Percentiles rank a stretch among this genome's conserved stretches.
Evolutionary conservation across 1,140 invertebrate species (phyloP).

Genomic region (Drosophila suzukii): DNA sequence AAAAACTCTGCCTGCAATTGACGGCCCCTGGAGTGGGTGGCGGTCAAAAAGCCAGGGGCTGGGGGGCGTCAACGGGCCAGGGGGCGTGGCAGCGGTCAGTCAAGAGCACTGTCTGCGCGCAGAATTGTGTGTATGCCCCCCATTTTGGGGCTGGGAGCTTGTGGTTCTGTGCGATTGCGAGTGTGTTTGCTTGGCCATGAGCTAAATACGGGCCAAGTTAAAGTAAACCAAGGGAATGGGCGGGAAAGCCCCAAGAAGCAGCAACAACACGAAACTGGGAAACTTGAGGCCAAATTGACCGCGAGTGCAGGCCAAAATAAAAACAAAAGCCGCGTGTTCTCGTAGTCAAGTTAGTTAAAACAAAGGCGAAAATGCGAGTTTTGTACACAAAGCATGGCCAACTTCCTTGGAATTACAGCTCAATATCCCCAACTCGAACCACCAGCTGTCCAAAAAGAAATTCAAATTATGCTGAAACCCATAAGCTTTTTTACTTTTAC

Average conservation of each 20-base stretch:
- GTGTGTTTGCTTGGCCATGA: constrained; percentile 62
- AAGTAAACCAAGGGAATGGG: constrained; percentile 25
- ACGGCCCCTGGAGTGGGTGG: constrained; percentile 30
- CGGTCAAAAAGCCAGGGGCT: not conserved
- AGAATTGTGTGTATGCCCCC: constrained; percentile 11
- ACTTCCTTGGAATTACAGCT: constrained; percentile 9
- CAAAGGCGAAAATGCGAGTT: constrained; percentile 30
- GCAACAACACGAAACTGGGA: constrained; percentile 41
- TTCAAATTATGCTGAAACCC: constrained; percentile 6
- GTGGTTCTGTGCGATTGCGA: constrained; percentile 14
- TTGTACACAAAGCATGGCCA: constrained; percentile 19
- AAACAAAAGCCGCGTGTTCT: constrained; percentile 67
- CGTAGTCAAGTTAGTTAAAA: constrained; percentile 50
- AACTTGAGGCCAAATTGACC: constrained; percentile 75
- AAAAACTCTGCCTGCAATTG: constrained; percentile 66
- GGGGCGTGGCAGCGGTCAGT: constrained; percentile 44
- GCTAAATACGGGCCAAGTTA: constrained; percentile 67
- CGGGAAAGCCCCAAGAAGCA: constrained; percentile 24
- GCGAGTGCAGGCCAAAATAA: constrained; percentile 57
- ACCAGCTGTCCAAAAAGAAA: constrained; percentile 4
- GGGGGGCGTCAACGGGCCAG: not conserved
- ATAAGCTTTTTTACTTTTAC: not conserved
- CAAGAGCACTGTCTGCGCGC: constrained; percentile 29
- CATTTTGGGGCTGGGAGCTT: not conserved
- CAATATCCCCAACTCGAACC: constrained; percentile 2